Evolutionary conservation across 2,797 vertebrate genomes (phyloP).

Genomic region (Semotilus atromaculatus): DNA sequence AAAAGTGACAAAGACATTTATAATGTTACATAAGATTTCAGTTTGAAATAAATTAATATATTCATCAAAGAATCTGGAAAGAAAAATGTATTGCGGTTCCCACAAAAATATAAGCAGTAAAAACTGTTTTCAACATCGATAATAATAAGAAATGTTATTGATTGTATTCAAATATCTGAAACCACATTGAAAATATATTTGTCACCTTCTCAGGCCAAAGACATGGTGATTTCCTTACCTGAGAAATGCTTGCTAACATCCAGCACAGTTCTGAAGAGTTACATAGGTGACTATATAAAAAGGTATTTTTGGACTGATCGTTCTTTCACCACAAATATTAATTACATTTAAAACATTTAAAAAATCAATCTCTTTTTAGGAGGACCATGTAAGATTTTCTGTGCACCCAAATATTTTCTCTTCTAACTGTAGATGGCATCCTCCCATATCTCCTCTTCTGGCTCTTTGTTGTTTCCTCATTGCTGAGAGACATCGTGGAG

Average conservation of each 20-base stretch:
- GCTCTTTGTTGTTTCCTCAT: slow-evolving; percentile 89
- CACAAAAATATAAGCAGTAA: background rate
- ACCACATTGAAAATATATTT: background rate
- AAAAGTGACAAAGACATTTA: too few relatives aligned
- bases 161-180: background rate
- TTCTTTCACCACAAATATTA: background rate
- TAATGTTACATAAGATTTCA: background rate
- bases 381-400: background rate
- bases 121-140: background rate
- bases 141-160: background rate
- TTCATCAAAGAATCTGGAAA: background rate
- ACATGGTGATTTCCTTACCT: slow-evolving; percentile 87
- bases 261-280: slow-evolving; percentile 84
- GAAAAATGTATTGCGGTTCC: background rate
- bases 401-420: background rate
- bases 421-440: slow-evolving; percentile 82
- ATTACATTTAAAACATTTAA: background rate
- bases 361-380: background rate
- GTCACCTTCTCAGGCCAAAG: slow-evolving; percentile 70
- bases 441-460: slow-evolving; percentile 83
- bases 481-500: slow-evolving; percentile 81
- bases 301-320: slow-evolving; percentile 72
- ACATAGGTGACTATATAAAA: slow-evolving; percentile 82
- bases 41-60: background rate
- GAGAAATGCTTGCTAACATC: slow-evolving; percentile 91